Conservation (phyloP, 2,113 vertebrate species). For the Benthochromis sp. region DNA sequence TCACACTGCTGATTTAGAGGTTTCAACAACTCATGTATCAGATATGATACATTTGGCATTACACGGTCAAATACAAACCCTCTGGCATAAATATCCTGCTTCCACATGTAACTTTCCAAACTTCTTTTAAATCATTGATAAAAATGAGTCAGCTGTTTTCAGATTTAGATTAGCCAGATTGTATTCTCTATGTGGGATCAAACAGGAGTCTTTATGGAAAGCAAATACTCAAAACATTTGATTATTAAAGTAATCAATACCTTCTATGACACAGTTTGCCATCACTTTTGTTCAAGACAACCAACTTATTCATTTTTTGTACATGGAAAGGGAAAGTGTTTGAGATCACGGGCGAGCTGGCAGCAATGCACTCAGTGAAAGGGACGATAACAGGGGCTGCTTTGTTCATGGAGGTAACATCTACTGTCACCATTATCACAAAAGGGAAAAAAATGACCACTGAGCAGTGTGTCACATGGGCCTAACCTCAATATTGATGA, state of each 20-base stretch:
- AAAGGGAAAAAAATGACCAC: not conserved
- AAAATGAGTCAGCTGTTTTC: not conserved
- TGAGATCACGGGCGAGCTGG: accelerated
- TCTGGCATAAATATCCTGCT: not conserved
- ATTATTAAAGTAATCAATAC: not conserved
- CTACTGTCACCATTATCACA: not conserved
- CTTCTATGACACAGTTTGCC: accelerated
- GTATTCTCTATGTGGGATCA: not conserved
- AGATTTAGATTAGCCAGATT: not conserved
- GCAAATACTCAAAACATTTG: not conserved
- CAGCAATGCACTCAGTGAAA: not conserved
- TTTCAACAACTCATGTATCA: not conserved
- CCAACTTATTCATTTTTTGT: accelerated
- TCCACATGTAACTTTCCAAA: not conserved
- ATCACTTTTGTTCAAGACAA: not conserved
- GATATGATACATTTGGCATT: not conserved
- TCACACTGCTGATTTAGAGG: not conserved
- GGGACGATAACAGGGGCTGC: not conserved
- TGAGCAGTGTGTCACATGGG: not conserved
- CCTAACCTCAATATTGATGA: not conserved
- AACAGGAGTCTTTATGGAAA: not conserved
- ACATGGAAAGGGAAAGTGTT: not conserved
- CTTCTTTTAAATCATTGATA: not conserved
- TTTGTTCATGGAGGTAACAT: not conserved
- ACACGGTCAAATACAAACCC: not conserved